Conservation (phyloP, 2,888 invertebrate genomes). For the Temnothorax rugatulus region DNA sequence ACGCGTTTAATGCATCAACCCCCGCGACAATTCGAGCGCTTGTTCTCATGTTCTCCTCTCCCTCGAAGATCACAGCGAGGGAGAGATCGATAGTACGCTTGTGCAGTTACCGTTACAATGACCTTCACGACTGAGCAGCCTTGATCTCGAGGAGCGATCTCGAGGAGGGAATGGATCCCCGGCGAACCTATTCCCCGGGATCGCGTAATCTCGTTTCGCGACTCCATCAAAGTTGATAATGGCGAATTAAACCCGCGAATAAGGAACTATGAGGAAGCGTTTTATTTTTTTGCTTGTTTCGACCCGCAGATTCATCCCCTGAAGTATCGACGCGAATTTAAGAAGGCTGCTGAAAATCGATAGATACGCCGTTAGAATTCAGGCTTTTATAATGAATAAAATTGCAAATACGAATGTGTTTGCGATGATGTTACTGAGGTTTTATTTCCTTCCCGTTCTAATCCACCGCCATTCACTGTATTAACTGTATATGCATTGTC, state of each 20-base stretch:
- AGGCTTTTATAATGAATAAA: neutral
- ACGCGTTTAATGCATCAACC: neutral
- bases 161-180: neutral
- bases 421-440: neutral
- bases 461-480: slow-evolving; percentile 9
- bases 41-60: neutral
- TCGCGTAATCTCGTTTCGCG: slow-evolving; percentile 26
- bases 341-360: neutral
- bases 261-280: neutral
- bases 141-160: slow-evolving; percentile 30
- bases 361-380: neutral
- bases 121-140: slow-evolving; percentile 42
- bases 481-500: slow-evolving; percentile 28
- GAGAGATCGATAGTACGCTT: neutral
- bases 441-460: neutral
- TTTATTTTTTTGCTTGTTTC: neutral
- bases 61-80: slow-evolving; percentile 9
- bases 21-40: neutral
- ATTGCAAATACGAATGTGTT: neutral
- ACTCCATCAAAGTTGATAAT: slow-evolving; percentile 28
- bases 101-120: slow-evolving; percentile 28
- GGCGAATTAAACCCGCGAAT: slow-evolving; percentile 10
- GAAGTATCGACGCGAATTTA: neutral
- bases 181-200: slow-evolving; percentile 5
- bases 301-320: neutral